Conservation (phyloP, 2,113 vertebrate species). For the Chlamydotis undulata region DNA sequence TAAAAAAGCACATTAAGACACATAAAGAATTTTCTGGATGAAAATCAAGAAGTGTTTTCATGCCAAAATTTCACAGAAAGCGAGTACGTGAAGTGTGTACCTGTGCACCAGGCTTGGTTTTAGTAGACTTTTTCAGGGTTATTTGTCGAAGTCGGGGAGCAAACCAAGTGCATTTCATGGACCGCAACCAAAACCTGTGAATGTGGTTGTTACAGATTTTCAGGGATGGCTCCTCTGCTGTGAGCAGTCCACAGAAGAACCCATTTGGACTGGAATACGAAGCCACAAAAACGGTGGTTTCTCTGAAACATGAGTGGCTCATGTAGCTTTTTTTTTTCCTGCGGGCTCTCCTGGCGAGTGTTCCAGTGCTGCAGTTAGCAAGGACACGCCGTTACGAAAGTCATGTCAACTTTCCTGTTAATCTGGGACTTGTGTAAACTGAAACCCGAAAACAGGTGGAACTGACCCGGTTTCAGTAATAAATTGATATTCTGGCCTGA, state of each 20-base stretch:
- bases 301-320: fast-evolving
- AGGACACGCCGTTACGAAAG: slow-evolving; percentile 7
- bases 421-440: slow-evolving; percentile 48
- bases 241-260: background rate
- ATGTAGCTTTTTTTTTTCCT: background rate
- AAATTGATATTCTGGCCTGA: background rate
- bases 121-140: background rate
- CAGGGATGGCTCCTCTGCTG: background rate
- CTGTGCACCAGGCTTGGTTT: background rate
- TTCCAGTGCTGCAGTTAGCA: background rate
- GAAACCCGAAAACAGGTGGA: slow-evolving; percentile 11
- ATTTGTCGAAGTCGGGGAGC: background rate
- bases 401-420: slow-evolving; percentile 35
- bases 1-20: background rate
- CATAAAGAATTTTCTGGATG: background rate
- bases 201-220: background rate
- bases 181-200: background rate
- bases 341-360: background rate
- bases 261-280: background rate
- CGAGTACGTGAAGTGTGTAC: fast-evolving
- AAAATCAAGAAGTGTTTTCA: background rate
- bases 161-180: background rate
- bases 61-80: background rate
- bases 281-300: background rate
- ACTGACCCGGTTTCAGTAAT: slow-evolving; percentile 36